Percentiles rank a stretch among this genome's conserved stretches.
Evolutionary conservation across 2,113 vertebrate species (phyloP).

Genomic region (Silurus asotus): DNA sequence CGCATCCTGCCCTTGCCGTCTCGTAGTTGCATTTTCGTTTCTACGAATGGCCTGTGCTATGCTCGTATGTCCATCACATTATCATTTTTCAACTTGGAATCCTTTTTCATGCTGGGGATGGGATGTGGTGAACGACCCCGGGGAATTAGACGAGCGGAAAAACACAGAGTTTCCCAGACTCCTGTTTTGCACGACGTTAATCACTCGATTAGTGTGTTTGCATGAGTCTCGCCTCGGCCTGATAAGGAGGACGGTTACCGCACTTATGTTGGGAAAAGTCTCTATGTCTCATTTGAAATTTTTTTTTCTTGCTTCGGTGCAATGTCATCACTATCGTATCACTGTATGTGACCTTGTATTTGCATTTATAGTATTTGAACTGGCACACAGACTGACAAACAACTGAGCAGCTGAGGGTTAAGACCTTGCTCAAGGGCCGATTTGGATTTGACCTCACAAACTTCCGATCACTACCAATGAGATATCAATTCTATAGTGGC

Average conservation of each 20-base stretch:
- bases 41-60: background rate
- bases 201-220: conserved; percentile 4
- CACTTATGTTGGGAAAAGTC: background rate
- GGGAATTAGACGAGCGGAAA: background rate
- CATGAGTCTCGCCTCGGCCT: conserved; percentile 14
- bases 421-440: too few species aligned
- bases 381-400: too few species aligned
- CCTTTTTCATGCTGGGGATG: conserved; percentile 13
- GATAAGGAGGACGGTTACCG: background rate
- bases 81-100: background rate
- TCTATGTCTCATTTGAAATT: background rate
- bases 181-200: conserved; percentile 9
- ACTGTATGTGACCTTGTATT: background rate
- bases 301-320: background rate
- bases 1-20: background rate
- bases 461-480: too few species aligned
- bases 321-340: background rate
- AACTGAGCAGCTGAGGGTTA: too few species aligned
- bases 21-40: background rate
- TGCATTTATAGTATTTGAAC: too few species aligned
- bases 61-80: background rate
- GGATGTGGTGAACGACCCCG: background rate
- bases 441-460: too few species aligned
- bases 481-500: too few species aligned
- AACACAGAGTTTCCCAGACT: conserved; percentile 29